A percentile compares a stretch with the other conserved stretches of the same genome.
Conservation (phyloP, 2,888 invertebrate genomes). For the Liopterus haemorrhoidalis region DNA sequence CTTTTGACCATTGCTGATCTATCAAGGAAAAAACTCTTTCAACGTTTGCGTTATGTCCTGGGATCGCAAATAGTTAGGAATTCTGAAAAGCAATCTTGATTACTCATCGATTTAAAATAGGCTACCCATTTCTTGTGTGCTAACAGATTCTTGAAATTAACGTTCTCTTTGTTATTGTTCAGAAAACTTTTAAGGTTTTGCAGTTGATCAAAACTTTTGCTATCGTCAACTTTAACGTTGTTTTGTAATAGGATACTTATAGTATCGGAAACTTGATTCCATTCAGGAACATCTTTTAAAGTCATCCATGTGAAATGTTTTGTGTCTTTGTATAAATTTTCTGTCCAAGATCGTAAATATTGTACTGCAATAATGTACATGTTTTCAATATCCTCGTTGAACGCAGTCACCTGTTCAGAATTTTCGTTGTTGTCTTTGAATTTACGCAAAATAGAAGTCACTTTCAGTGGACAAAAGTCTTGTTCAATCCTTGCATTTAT, state of each 20-base stretch:
- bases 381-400: slow-evolving; percentile 24
- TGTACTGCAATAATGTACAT: slow-evolving; percentile 25
- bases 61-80: slow-evolving; percentile 16
- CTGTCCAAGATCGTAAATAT: slow-evolving; percentile 23
- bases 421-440: slow-evolving; percentile 19
- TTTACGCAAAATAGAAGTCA: slow-evolving; percentile 23
- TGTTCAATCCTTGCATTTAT: slow-evolving; percentile 23
- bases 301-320: slow-evolving; percentile 24
- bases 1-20: slow-evolving; percentile 15
- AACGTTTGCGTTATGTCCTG: slow-evolving; percentile 17
- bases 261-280: slow-evolving; percentile 22
- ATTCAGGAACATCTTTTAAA: slow-evolving; percentile 22
- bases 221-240: slow-evolving; percentile 22
- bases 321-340: slow-evolving; percentile 21
- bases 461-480: slow-evolving; percentile 22
- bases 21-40: slow-evolving; percentile 17
- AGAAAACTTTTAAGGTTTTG: slow-evolving; percentile 20
- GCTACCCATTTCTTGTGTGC: slow-evolving; percentile 20
- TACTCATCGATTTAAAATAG: slow-evolving; percentile 20
- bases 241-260: slow-evolving; percentile 22
- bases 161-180: slow-evolving; percentile 14
- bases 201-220: slow-evolving; percentile 25
- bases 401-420: slow-evolving; percentile 19
- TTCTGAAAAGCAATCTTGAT: slow-evolving; percentile 15
- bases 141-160: slow-evolving; percentile 19